phyloP scores from a whole-genome alignment of 2,888 invertebrate genomes.

The Hedya salicella region DNA sequence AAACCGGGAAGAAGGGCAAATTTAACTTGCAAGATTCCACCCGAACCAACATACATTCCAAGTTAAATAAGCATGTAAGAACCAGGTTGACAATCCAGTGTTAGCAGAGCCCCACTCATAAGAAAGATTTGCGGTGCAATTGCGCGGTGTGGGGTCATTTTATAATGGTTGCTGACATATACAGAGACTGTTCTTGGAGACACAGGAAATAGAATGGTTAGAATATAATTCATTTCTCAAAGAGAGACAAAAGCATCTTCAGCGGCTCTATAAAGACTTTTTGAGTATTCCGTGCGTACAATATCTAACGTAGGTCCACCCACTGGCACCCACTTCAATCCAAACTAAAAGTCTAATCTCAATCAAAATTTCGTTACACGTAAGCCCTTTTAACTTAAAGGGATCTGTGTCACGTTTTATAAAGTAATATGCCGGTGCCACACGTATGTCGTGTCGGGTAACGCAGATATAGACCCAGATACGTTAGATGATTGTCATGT shows the following conservation, averaged over 20 bases:
- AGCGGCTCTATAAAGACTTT: constrained; percentile 22
- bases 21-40: too few relatives aligned
- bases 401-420: constrained; percentile 22
- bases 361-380: neutral
- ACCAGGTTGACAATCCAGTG: too few relatives aligned
- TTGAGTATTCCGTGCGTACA: constrained; percentile 9
- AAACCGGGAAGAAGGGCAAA: too few relatives aligned
- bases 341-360: neutral
- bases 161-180: too few relatives aligned
- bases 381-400: neutral
- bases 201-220: too few relatives aligned
- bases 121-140: too few relatives aligned
- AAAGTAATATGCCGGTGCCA: constrained; percentile 11
- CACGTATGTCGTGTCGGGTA: constrained; percentile 27
- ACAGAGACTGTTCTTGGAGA: too few relatives aligned
- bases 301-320: constrained; percentile 24
- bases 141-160: too few relatives aligned
- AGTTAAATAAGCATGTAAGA: too few relatives aligned
- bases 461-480: constrained; percentile 9
- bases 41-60: too few relatives aligned
- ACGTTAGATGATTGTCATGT: constrained; percentile 16
- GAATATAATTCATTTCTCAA: too few relatives aligned
- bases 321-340: constrained; percentile 6
- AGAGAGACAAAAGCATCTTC: neutral
- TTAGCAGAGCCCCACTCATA: too few relatives aligned